These are phyloP conservation scores for Crematogaster levior DNA, from an alignment of 2,888 invertebrate genomes.

Conservation along the genomic window DNA sequence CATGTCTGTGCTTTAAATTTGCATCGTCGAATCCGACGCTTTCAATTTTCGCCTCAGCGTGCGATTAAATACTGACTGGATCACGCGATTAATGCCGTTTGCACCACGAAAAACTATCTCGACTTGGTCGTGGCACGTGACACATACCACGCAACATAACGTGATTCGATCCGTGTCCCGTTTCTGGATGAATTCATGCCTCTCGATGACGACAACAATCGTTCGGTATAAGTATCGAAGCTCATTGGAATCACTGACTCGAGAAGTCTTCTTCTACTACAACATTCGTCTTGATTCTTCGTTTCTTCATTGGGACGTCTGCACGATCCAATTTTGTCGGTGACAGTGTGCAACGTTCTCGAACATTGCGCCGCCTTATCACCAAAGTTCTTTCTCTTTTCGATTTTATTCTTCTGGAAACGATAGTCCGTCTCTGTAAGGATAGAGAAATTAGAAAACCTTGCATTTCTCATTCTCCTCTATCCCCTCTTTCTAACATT, in stretches of 20 bases:
- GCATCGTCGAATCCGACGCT: conserved; percentile 46
- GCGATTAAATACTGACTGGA: conserved; percentile 14
- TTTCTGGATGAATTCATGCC: conserved; percentile 38
- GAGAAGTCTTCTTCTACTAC: conserved; percentile 41
- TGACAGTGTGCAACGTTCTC: conserved; percentile 51
- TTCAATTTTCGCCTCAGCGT: conserved; percentile 51
- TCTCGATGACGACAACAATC: conserved; percentile 22
- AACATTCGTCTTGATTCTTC: conserved; percentile 56
- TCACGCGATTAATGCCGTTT: conserved; percentile 25
- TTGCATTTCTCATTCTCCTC: background rate
- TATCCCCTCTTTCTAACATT: background rate
- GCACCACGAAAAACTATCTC: conserved; percentile 27
- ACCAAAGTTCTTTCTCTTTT: conserved; percentile 32
- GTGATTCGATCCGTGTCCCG: conserved; percentile 60
- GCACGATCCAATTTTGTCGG: conserved; percentile 61
- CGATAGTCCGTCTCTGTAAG: conserved; percentile 64
- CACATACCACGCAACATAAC: conserved; percentile 59
- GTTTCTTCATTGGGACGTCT: conserved; percentile 50
- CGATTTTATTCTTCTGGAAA: conserved; percentile 33
- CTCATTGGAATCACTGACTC: conserved; percentile 44
- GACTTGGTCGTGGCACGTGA: conserved; percentile 39
- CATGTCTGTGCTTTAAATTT: conserved; percentile 69
- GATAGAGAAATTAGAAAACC: conserved; percentile 67
- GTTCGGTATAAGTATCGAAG: conserved; percentile 4
- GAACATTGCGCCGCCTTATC: conserved; percentile 57